phyloP scores from a whole-genome alignment of 1,140 invertebrate genomes.

The Leptinotarsa texana region DNA sequence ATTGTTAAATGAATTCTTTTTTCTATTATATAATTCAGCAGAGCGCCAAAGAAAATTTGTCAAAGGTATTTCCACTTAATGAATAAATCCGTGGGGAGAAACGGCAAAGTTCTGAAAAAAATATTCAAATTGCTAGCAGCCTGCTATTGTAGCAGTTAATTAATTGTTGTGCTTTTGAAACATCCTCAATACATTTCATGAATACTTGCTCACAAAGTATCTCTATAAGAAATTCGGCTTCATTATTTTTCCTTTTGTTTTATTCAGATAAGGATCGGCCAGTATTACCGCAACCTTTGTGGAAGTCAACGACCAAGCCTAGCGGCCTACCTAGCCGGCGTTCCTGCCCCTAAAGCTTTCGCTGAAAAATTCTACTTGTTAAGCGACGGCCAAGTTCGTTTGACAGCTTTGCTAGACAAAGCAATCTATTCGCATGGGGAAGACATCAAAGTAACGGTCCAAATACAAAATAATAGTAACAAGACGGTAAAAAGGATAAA shows the following conservation, averaged over 20 bases:
- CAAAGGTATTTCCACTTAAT: too few relatives aligned
- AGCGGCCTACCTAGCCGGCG: conserved; percentile 47
- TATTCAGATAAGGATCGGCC: not conserved
- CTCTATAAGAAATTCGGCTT: too few relatives aligned
- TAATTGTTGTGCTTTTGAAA: too few relatives aligned
- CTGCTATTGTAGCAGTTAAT: too few relatives aligned
- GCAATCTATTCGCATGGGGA: conserved; percentile 93
- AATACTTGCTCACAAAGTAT: too few relatives aligned
- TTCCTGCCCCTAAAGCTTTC: conserved; percentile 53
- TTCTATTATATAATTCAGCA: too few relatives aligned
- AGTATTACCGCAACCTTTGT: conserved; percentile 37
- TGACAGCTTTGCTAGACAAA: conserved; percentile 92
- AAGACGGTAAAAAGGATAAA: conserved; percentile 93
- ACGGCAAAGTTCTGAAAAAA: too few relatives aligned
- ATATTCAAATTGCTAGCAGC: too few relatives aligned
- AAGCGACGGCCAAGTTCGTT: conserved; percentile 68
- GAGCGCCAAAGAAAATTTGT: too few relatives aligned
- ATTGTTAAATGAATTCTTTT: too few relatives aligned
- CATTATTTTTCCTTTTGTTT: not conserved
- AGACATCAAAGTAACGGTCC: conserved; percentile 82
- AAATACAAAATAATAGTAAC: conserved; percentile 90
- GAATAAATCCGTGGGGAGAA: too few relatives aligned
- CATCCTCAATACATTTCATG: too few relatives aligned
- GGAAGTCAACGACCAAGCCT: conserved; percentile 48
- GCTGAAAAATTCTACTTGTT: conserved; percentile 67